A percentile compares a stretch with the other conserved stretches of the same genome.
These are phyloP conservation scores for Laothoe populi DNA, from an alignment of 2,888 invertebrate genomes.

Conservation along the genomic window DNA sequence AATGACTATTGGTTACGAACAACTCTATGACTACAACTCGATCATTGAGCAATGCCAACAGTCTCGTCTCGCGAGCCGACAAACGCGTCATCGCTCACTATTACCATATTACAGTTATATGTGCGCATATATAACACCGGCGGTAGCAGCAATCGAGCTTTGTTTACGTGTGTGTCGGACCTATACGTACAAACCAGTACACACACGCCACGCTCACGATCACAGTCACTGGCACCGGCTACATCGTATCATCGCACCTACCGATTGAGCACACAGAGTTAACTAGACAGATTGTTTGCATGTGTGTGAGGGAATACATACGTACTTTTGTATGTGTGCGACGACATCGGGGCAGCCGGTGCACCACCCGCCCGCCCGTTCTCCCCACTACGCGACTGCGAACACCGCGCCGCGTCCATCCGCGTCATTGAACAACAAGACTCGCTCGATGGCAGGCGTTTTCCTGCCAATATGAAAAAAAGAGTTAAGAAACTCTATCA, in stretches of 20 bases:
- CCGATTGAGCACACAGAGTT: slow-evolving; percentile 72
- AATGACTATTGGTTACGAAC: slow-evolving; percentile 66
- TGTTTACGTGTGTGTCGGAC: slow-evolving; percentile 66
- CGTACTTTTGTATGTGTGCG: slow-evolving; percentile 66
- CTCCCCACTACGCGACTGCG: slow-evolving; percentile 81
- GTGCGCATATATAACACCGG: slow-evolving; percentile 75
- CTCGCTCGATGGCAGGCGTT: slow-evolving; percentile 83
- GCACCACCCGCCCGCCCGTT: slow-evolving; percentile 75
- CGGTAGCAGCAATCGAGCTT: slow-evolving; percentile 78
- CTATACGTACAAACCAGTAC: slow-evolving; percentile 48
- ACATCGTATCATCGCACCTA: slow-evolving; percentile 63
- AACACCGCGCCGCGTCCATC: slow-evolving; percentile 74
- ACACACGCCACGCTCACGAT: slow-evolving; percentile 66
- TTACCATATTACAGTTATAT: slow-evolving; percentile 71
- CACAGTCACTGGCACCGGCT: slow-evolving; percentile 57
- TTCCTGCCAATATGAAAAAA: slow-evolving; percentile 83
- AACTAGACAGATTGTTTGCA: slow-evolving; percentile 73
- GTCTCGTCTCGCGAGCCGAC: slow-evolving; percentile 83
- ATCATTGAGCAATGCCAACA: slow-evolving; percentile 84
- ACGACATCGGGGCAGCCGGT: slow-evolving; percentile 82
- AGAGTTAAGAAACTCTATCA: slow-evolving; percentile 76
- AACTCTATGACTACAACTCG: slow-evolving; percentile 76
- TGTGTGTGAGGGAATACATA: slow-evolving; percentile 66
- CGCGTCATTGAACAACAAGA: slow-evolving; percentile 85
- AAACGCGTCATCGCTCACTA: slow-evolving; percentile 82